Percentiles rank a stretch among this genome's conserved stretches.
These are phyloP conservation scores for Oreochromis spilurus DNA, from an alignment of 2,113 vertebrate genomes.

Conservation along the genomic window DNA sequence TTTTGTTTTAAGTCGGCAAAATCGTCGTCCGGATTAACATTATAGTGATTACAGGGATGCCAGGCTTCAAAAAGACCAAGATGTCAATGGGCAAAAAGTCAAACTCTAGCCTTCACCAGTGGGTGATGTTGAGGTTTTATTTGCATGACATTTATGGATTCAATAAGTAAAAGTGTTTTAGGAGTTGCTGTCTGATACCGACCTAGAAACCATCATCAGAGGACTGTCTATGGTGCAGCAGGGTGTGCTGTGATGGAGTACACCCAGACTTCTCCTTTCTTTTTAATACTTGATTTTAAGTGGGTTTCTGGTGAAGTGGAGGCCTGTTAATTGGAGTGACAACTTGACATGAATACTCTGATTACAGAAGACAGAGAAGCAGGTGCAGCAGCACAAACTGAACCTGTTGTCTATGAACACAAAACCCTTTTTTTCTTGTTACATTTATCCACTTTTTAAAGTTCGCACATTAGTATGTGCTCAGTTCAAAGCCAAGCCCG, in stretches of 20 bases:
- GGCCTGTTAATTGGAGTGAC: background rate
- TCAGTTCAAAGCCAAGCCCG: background rate
- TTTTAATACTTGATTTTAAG: background rate
- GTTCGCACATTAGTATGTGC: background rate
- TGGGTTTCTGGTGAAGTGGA: background rate
- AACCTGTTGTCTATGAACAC: background rate
- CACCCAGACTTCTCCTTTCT: background rate
- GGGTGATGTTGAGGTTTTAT: background rate
- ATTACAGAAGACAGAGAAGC: background rate
- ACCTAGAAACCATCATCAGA: background rate
- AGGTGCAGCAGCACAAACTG: background rate
- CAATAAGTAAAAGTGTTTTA: background rate
- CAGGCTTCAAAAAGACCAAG: background rate
- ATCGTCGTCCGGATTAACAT: background rate
- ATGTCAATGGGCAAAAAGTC: background rate
- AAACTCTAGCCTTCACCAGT: background rate
- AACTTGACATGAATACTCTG: background rate
- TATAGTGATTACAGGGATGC: background rate
- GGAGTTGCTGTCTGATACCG: background rate
- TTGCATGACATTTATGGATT: background rate
- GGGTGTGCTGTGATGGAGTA: background rate
- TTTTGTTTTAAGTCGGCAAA: background rate
- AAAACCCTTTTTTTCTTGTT: background rate
- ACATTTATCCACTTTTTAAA: background rate
- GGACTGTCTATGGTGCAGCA: background rate